Percentiles rank a stretch among this genome's conserved stretches.
These are phyloP conservation scores for Teleiodes luculella DNA, from an alignment of 2,888 invertebrate species.

Conservation along the genomic window DNA sequence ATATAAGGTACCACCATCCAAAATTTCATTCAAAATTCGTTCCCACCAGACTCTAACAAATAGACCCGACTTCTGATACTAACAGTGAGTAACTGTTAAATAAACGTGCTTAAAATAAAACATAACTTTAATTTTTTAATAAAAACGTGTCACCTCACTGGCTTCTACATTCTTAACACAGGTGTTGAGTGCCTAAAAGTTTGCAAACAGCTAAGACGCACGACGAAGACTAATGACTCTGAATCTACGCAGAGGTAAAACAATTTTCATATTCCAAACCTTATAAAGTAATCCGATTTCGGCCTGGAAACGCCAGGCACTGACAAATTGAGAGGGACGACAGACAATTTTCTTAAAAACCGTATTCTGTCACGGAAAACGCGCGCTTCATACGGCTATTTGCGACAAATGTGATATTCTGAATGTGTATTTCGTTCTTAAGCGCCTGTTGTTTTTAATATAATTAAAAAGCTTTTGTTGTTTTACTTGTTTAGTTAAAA, in stretches of 20 bases:
- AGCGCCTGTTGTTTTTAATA: not conserved
- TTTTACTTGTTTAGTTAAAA: no score
- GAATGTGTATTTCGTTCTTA: not conserved
- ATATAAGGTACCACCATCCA: no score
- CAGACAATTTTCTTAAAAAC: constrained; percentile 17
- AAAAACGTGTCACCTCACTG: not conserved
- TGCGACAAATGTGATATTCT: constrained; percentile 2
- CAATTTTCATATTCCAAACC: constrained; percentile 9
- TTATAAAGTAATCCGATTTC: constrained; percentile 11
- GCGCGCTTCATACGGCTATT: constrained; percentile 13
- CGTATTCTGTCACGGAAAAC: constrained; percentile 9
- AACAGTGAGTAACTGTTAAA: no score
- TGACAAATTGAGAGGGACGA: constrained; percentile 16
- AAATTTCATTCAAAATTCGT: no score
- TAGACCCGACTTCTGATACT: no score
- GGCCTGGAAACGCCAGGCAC: constrained; percentile 3
- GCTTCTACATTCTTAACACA: not conserved
- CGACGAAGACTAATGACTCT: not conserved
- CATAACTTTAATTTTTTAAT: no score
- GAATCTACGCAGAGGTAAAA: constrained; percentile 3
- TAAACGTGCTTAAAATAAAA: no score
- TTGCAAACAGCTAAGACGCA: not conserved
- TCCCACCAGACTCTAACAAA: no score
- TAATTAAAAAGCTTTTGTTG: no score
- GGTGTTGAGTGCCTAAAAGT: not conserved